Conservation (phyloP, 2,113 vertebrate species). For the Phaethornis superciliosus region DNA sequence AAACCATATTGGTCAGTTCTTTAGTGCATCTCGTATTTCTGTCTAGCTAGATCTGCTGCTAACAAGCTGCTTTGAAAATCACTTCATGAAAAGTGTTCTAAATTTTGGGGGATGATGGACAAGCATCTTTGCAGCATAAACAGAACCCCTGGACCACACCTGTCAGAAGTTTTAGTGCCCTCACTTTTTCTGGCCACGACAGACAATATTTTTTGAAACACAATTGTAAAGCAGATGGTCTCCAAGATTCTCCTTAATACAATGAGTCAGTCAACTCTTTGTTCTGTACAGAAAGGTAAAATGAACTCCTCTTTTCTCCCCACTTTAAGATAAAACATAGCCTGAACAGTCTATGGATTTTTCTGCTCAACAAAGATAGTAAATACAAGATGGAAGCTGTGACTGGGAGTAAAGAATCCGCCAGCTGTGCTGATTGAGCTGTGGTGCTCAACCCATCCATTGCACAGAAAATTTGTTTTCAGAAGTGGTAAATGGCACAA, state of each 20-base stretch:
- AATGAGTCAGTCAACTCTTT: background rate
- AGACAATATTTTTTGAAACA: background rate
- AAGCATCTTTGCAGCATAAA: background rate
- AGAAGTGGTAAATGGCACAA: background rate
- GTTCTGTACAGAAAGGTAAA: background rate
- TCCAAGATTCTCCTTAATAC: background rate
- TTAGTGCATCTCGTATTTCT: background rate
- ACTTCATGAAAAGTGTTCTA: background rate
- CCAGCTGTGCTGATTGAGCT: background rate
- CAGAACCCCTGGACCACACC: background rate
- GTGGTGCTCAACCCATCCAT: background rate
- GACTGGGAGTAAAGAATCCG: background rate
- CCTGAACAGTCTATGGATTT: background rate
- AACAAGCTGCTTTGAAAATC: background rate
- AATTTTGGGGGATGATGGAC: background rate
- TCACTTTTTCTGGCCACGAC: background rate
- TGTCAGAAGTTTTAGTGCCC: background rate
- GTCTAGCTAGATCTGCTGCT: background rate
- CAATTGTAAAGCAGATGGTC: background rate
- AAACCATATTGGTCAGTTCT: background rate
- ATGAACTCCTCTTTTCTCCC: background rate
- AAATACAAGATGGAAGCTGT: background rate
- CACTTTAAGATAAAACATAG: background rate
- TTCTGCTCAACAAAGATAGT: background rate
- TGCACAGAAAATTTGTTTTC: slow-evolving; percentile 9